phyloP scores from a whole-genome alignment of 2,113 vertebrate species.

The Rousettus leschenaultii region DNA sequence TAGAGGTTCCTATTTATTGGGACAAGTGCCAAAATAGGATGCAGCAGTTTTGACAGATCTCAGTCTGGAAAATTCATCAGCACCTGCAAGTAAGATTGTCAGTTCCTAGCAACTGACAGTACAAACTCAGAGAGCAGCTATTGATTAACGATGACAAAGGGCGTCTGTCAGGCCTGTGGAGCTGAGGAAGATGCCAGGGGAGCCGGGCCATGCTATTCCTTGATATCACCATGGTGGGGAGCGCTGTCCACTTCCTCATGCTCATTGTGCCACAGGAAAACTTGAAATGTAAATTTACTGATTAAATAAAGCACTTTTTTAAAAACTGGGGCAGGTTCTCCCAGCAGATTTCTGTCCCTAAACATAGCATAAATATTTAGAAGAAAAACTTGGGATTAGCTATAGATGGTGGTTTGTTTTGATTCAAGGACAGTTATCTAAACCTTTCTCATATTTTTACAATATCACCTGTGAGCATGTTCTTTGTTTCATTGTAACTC shows the following conservation, averaged over 20 bases:
- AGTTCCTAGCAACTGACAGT: not conserved
- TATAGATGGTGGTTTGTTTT: conserved; percentile 16
- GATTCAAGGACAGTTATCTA: not conserved
- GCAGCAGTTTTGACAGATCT: not conserved
- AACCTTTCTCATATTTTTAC: not conserved
- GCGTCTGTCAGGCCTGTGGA: not conserved
- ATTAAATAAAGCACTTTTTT: not conserved
- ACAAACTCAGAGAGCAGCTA: conserved; percentile 31
- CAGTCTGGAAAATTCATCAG: not conserved
- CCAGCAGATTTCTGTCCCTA: not conserved
- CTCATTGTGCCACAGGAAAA: not conserved
- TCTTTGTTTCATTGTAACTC: conserved; percentile 6
- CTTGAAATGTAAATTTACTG: not conserved
- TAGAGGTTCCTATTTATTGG: not conserved
- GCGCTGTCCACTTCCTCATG: not conserved
- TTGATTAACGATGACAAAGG: conserved; percentile 24
- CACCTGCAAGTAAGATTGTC: not conserved
- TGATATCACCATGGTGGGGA: not conserved
- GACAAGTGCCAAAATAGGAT: not conserved
- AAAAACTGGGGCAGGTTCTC: not conserved
- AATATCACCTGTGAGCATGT: not conserved
- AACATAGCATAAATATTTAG: conserved; percentile 22
- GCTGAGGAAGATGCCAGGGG: not conserved
- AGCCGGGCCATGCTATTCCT: not conserved
- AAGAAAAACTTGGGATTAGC: conserved; percentile 4